Evolutionary conservation across 2,888 invertebrate genomes (phyloP).

Genomic region (Hydropsyche betteni): DNA sequence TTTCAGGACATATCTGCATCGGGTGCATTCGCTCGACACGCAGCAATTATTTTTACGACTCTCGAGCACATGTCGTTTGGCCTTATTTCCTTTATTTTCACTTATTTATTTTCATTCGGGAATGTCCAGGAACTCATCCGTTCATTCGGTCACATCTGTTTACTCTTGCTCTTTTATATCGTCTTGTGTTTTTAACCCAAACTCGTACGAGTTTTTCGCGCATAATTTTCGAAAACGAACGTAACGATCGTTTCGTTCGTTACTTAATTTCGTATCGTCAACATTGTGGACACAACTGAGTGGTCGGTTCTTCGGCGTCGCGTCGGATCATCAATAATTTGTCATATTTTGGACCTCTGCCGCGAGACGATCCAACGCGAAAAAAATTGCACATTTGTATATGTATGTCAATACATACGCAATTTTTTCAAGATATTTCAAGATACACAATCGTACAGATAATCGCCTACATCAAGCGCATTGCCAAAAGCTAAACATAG

Average conservation of each 20-base stretch:
- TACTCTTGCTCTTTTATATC: slow-evolving; percentile 21
- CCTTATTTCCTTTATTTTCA: slow-evolving; percentile 20
- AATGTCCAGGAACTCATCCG: slow-evolving; percentile 23
- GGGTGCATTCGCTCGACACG: slow-evolving; percentile 11
- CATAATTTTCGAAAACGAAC: background rate
- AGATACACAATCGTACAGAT: slow-evolving; percentile 40
- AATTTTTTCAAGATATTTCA: slow-evolving; percentile 30
- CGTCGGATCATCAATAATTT: slow-evolving; percentile 10
- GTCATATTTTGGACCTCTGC: slow-evolving; percentile 14
- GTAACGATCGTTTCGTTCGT: background rate
- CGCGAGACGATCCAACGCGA: background rate
- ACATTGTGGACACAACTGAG: background rate
- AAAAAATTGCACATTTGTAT: slow-evolving; percentile 17
- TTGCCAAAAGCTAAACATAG: slow-evolving; percentile 42
- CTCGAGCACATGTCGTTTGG: slow-evolving; percentile 19
- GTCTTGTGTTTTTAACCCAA: background rate
- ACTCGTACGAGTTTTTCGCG: background rate
- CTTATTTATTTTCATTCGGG: background rate
- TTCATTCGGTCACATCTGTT: slow-evolving; percentile 29
- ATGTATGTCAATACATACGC: slow-evolving; percentile 16
- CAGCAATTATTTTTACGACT: slow-evolving; percentile 25
- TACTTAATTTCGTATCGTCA: background rate
- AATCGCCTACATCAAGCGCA: slow-evolving; percentile 36
- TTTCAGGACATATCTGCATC: slow-evolving; percentile 8
- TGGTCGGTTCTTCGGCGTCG: background rate